Percentiles rank a stretch among this genome's conserved stretches.
phyloP scores from a whole-genome alignment of 1,140 invertebrate genomes.

The Rhopalosiphum maidis region DNA sequence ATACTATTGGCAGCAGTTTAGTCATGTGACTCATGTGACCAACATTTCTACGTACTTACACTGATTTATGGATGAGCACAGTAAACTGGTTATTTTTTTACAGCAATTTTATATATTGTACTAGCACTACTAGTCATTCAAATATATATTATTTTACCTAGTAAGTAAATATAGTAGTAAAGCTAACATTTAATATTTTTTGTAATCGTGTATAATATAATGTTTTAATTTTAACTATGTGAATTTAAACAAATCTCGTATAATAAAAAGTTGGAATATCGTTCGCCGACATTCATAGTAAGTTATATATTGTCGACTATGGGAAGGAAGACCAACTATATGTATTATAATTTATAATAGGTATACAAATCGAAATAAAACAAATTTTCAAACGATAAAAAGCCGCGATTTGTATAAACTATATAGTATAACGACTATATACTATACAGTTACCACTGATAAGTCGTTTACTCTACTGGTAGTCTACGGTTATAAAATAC shows the following conservation, averaged over 20 bases:
- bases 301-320: not conserved
- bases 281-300: not conserved
- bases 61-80: constrained; percentile 23
- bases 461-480: not conserved
- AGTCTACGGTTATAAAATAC: not conserved
- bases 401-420: not conserved
- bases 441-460: no score
- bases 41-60: constrained; percentile 1
- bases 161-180: not conserved
- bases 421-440: no score
- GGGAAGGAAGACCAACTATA: no score
- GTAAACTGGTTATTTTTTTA: constrained; percentile 26
- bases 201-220: not conserved
- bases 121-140: not conserved
- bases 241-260: not conserved
- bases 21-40: constrained; percentile 38
- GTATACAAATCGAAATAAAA: not conserved
- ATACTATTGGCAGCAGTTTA: constrained; percentile 17
- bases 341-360: not conserved
- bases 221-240: constrained; percentile 4
- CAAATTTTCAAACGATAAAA: not conserved
- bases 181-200: not conserved
- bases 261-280: not conserved
- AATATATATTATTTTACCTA: not conserved
- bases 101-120: not conserved